Evolutionary conservation across 2,113 vertebrate species (phyloP), one percentile per base, ranked within the genome.

Genomic region (Mugil cephalus): DNA sequence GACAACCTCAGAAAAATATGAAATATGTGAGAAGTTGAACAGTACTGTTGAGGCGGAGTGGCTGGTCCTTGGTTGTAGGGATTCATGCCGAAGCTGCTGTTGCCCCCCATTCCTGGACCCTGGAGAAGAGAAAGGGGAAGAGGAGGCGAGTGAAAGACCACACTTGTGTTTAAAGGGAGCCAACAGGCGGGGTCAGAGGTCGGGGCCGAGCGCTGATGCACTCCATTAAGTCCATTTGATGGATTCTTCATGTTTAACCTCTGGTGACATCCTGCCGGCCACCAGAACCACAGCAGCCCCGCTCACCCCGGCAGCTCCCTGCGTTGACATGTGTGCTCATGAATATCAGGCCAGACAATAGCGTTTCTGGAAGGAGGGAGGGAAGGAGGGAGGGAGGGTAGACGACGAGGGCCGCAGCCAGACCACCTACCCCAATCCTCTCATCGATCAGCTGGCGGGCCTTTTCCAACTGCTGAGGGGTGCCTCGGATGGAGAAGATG

Each of bases 401-500:
- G 4, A 53, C 21, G 1, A 1, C 19, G 15, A 39, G 70, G 58
- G 9, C 13, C 6, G 9, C 13, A 46, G 65, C 18, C 30, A 40
- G 89, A 91, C 90, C 83, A 95, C 97, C 92, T 95, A 99, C 98
- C 87, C 97, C 97, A 79, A 99, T 97, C 94, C 97, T 98, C 94
- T 99, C 97, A 79, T 99, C 97, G 84, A 99, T 99, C 94, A 99
- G 95, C 85, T 99, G 98, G 19, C 98, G 93, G 36, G 98, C 97
- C 48, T 96, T 94, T 60, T 98, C 97, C 35, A 99, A 95, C 92
- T 99, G 97, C 85, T 98, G 97, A 10, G 96, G 96, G 59, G 95
- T 81, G 2, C 98, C 97, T 55, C 98, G 89, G 93, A 99, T 97
- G 89, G 96, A 98, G 92, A 99, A 99, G 91, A 99, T 94, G 65